Base-by-base conservation (phyloP, 2,888 invertebrate species). In the Podotricha telesiphe region DNA sequence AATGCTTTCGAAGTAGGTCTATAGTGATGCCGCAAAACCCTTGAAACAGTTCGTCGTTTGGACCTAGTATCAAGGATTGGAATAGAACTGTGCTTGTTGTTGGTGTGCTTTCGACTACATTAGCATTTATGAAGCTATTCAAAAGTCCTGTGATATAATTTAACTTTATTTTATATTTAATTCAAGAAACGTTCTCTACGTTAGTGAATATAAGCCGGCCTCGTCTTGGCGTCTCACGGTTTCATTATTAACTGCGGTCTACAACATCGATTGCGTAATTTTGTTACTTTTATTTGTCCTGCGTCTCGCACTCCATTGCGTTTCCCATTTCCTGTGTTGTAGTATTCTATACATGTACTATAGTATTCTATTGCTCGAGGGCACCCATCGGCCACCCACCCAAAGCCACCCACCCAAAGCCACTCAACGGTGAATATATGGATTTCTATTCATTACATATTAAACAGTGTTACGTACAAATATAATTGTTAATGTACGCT, bases 351-450 rank as follows among this genome's bases (percentile, higher is more conserved):
- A n/a, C n/a, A 42, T 42, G 11, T 45, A 28, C 59, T 59, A 59
- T 59, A 59, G 17, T 59, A 59, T 59, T 59, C 59, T 45, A 59
- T 59, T 45, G 45, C 45, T 22, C 6, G 45, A 45, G 59, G n/a
- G n/a, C 45, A 2, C 22, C 17, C 15, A 42, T 58, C 20, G 40
- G 45, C 45, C n/a, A 45, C n/a, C n/a, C n/a, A n/a, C n/a, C n/a
- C n/a, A n/a, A n/a, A n/a, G n/a, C n/a, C n/a, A n/a, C n/a, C n/a
- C n/a, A n/a, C n/a, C n/a, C 4, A 28, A 59, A 22, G 13, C 2
- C 45, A 42, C 10, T 42, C 10, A 15, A 22, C 22, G 17, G 22
- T 45, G 45, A 59, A 22, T 13, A 17, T 45, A 28, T 2, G 22
- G 42, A 45, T 17, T 10, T 45, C 45, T 59, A 28, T 17, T 4